A percentile compares a stretch with the other conserved stretches of the same genome.
These are phyloP conservation scores for Atopsyche davidsoni DNA, from an alignment of 1,140 invertebrate species.

Conservation along the genomic window DNA sequence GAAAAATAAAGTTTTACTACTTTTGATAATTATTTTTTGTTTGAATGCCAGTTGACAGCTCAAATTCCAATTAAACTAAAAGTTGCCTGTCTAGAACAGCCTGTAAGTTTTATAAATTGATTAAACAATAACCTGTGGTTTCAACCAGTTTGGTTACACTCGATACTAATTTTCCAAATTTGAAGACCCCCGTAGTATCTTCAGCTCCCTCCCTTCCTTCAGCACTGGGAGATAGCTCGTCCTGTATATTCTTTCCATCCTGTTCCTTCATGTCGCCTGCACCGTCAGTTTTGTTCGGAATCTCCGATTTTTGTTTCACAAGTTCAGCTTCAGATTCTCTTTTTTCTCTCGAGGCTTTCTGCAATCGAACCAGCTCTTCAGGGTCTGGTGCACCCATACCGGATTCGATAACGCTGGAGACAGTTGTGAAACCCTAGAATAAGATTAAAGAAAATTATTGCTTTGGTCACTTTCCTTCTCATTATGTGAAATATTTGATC, in stretches of 20 bases:
- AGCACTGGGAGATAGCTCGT: no score
- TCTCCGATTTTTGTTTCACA: no score
- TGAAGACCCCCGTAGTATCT: conserved; percentile 16
- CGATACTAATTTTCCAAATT: conserved; percentile 59
- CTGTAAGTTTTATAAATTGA: no score
- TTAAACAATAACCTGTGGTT: conserved; percentile 57
- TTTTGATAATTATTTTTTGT: no score
- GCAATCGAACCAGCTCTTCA: conserved; percentile 58
- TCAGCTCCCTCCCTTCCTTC: neutral
- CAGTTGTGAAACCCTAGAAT: conserved; percentile 39
- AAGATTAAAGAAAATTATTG: conserved; percentile 6
- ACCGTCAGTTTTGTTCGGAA: no score
- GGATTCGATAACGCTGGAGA: conserved; percentile 68
- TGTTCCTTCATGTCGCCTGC: no score
- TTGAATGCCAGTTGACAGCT: no score
- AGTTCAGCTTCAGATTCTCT: conserved; percentile 17
- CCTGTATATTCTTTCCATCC: no score
- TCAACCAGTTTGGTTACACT: conserved; percentile 66
- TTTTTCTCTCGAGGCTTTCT: conserved; percentile 36
- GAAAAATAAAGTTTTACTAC: no score
- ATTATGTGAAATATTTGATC: conserved; percentile 1
- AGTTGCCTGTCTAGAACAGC: no score
- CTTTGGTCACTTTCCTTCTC: conserved; percentile 3
- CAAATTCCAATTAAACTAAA: no score
- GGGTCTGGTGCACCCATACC: conserved; percentile 71